Conservation (phyloP, 2,888 invertebrate genomes). For the Perizoma affinitatum region DNA sequence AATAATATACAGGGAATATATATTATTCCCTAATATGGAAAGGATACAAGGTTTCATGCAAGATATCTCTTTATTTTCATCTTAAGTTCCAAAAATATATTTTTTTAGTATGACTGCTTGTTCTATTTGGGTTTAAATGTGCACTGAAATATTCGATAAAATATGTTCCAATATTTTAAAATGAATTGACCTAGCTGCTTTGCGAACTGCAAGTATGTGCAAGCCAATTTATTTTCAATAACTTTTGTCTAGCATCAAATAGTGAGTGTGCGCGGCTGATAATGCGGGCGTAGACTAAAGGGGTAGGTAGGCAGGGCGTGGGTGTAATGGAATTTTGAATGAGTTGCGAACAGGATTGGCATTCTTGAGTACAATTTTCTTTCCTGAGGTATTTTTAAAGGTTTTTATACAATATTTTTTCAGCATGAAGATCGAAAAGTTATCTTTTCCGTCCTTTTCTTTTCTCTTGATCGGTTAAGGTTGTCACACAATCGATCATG, state of each 20-base stretch:
- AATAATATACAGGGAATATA: too few species aligned
- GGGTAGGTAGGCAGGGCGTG: slow-evolving; percentile 5
- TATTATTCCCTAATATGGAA: too few species aligned
- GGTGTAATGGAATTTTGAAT: slow-evolving; percentile 23
- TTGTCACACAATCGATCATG: too few species aligned
- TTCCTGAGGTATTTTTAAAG: not conserved
- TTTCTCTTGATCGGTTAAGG: too few species aligned
- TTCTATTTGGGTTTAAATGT: too few species aligned
- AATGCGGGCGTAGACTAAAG: slow-evolving; percentile 10
- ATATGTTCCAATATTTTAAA: not conserved
- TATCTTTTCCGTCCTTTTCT: not conserved
- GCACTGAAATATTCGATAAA: too few species aligned
- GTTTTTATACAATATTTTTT: not conserved
- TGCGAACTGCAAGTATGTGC: slow-evolving; percentile 20
- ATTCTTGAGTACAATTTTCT: not conserved
- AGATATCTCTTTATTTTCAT: too few species aligned
- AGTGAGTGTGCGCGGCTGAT: slow-evolving; percentile 28
- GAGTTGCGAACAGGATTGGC: slow-evolving; percentile 8
- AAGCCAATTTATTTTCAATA: slow-evolving; percentile 43
- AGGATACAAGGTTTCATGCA: too few species aligned
- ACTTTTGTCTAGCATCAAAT: slow-evolving; percentile 35
- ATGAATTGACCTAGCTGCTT: slow-evolving; percentile 18
- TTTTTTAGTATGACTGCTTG: too few species aligned
- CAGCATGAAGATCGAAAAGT: not conserved
- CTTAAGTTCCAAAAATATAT: too few species aligned